Evolutionary conservation across 1,140 invertebrate genomes (phyloP), one percentile per base, ranked within the genome.

Genomic region (Protaetia brevitarsis): DNA sequence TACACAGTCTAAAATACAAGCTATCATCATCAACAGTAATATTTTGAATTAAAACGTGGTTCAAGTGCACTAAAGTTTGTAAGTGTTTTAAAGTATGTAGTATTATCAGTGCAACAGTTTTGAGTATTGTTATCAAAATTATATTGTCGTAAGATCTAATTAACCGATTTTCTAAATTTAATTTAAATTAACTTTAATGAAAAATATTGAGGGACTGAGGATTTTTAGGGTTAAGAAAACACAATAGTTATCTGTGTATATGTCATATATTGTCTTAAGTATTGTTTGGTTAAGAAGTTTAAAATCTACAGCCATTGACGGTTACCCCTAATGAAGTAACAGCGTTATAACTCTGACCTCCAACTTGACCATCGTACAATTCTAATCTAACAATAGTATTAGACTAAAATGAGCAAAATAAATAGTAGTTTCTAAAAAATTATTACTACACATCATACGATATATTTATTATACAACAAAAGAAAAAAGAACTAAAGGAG

Each of bases 241-340:
- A 51, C 1, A 51, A 51, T 3, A 10, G 23, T 1, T 23, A 21
- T 51, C 16, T 51, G 41, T 51, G 41, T 51, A 51, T 51, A 51
- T 51, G 13, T 59, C 57, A 59, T 59, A 59, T 59, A 59, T 59
- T 59, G 57, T 59, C 57, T 59, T 59, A 59, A 59, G 57, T 59
- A 59, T 59, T 59, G 57, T 59, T 59, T 59, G 57, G 57, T 59
- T 59, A 59, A 59, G 57, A 59, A 59, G 8, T 59, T 59, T 29
- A 59, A n/a, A 59, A 51, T 51, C 57, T 59, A 59, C 57, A 59
- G 41, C 41, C 41, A 51, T 8, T 51, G 57, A 29, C 23, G 26
- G 26, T 29, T n/a, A 29, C 19, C 30, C 29, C 26, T 59, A 59
- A 10, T 0, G 16, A 59, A 59, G n/a, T 29, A 59, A 59, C 57